Base-by-base conservation (phyloP, 2,113 vertebrate species). In the Vidua macroura region DNA sequence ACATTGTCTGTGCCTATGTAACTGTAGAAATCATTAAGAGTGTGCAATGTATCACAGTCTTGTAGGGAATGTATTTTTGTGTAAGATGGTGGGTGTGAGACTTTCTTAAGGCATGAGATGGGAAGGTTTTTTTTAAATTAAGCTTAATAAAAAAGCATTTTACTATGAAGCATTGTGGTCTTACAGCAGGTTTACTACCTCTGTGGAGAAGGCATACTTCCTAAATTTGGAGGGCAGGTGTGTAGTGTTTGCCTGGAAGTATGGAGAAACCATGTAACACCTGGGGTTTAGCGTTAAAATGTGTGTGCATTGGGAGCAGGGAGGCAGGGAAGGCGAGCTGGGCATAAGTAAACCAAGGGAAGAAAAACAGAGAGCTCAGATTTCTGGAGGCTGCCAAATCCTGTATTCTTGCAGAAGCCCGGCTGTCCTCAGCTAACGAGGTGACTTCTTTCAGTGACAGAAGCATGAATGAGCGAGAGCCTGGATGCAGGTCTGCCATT, bases 341-440 rank as follows among this genome's bases (percentile, higher is more conserved):
- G 95, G 52, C 88, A 96, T 90, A 94, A 64, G 86, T 77, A 90
- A 92, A 86, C 3, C 55, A 70, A 82, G 43, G 27, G 63, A 90
- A 92, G 59, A 84, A 90, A 96, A 96, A 88, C 59, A 93, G 66
- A 90, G 79, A 94, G 92, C 94, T 95, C 91, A 49, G 55, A 86
- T 95, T 96, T 97, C 88, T 90, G 72, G 76, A 94, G 77, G 66
- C 86, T 92, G 90, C 90, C 93, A 95, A 96, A 86, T 74, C 39
- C 77, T 83, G 69, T 62, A 49, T 81, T 90, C 60, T 67, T 78
- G 79, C 85, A 86, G 86, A 78, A 95, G 53, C 78, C 83, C 4
- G 44, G 53, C 91, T 93, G 85, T 86, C 93, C 93, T 92, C 8
- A 2, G 58, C 84, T 87, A 83, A 81, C 0, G 58, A 92, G 74